Evolutionary conservation across 2,113 vertebrate genomes (phyloP).

Genomic region (Neolamprologus toae): DNA sequence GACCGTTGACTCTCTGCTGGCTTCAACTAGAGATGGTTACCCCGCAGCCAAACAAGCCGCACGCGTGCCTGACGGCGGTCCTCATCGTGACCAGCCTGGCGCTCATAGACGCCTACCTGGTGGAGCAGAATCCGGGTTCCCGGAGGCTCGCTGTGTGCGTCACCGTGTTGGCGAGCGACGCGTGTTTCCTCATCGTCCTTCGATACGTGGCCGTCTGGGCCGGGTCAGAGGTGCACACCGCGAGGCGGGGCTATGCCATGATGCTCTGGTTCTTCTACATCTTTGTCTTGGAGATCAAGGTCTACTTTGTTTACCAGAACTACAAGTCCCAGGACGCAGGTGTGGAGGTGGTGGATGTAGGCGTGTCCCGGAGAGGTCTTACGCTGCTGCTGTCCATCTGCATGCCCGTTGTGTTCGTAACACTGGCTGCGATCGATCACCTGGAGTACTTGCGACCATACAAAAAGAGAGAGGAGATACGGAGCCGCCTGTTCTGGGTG

Average conservation of each 20-base stretch:
- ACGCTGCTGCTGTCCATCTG: background rate
- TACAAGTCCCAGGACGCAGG: slow-evolving; percentile 41
- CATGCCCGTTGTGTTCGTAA: background rate
- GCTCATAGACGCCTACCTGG: background rate
- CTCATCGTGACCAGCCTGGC: background rate
- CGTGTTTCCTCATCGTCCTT: background rate
- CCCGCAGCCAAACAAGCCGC: background rate
- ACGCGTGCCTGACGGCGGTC: background rate
- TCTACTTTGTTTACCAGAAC: slow-evolving; percentile 69
- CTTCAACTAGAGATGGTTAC: background rate
- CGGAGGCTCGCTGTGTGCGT: background rate
- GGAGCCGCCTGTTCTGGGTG: slow-evolving; percentile 54
- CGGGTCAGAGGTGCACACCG: slow-evolving; percentile 52
- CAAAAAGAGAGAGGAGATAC: slow-evolving; percentile 63
- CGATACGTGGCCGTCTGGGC: slow-evolving; percentile 32
- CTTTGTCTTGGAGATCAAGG: slow-evolving; percentile 67
- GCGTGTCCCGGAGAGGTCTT: background rate
- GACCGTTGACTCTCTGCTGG: too few relatives aligned
- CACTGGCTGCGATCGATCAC: slow-evolving; percentile 34
- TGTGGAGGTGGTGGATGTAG: background rate
- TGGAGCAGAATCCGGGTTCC: background rate
- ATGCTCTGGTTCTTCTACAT: slow-evolving; percentile 70
- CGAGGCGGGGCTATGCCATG: slow-evolving; percentile 65
- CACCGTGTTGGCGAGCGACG: background rate
- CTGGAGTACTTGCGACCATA: slow-evolving; percentile 57